These are phyloP conservation scores for Heterohyrax brucei DNA, from an alignment of 2,797 vertebrate genomes.

Conservation along the genomic window DNA sequence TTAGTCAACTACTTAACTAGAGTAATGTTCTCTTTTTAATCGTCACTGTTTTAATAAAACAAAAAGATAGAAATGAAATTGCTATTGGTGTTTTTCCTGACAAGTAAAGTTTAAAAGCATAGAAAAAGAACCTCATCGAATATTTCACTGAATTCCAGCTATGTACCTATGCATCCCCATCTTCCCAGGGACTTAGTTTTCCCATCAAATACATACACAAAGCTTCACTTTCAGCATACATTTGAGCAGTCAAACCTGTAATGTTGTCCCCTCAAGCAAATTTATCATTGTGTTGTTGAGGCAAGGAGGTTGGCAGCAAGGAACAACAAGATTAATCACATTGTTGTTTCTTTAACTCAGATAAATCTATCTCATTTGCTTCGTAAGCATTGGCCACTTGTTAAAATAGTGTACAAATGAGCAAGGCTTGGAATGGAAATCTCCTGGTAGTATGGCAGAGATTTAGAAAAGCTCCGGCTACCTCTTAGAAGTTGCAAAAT, in stretches of 20 bases:
- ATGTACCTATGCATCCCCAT: not conserved
- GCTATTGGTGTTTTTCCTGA: conserved; percentile 59
- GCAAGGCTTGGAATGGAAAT: conserved; percentile 53
- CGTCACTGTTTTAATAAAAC: conserved; percentile 81
- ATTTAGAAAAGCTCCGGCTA: conserved; percentile 1
- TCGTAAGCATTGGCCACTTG: conserved; percentile 15
- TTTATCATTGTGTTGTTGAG: conserved; percentile 13
- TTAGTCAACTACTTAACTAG: conserved; percentile 84
- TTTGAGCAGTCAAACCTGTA: not conserved
- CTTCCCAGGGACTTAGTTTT: not conserved
- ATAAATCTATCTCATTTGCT: conserved; percentile 51
- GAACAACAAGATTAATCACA: conserved; percentile 55
- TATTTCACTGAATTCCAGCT: conserved; percentile 3
- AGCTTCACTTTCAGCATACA: conserved; percentile 11
- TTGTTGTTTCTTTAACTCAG: conserved; percentile 63
- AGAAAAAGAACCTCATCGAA: conserved; percentile 7
- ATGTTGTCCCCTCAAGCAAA: conserved; percentile 13
- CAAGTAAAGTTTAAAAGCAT: conserved; percentile 59
- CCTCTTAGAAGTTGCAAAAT: not conserved
- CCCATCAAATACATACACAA: not conserved
- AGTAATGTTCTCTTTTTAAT: conserved; percentile 81
- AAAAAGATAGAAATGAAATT: conserved; percentile 76
- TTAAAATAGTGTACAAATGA: conserved; percentile 61
- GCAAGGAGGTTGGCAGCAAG: conserved; percentile 38
- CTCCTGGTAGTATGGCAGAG: not conserved